Conservation (phyloP, 2,888 invertebrate genomes). For the Nomada goodeniana region DNA sequence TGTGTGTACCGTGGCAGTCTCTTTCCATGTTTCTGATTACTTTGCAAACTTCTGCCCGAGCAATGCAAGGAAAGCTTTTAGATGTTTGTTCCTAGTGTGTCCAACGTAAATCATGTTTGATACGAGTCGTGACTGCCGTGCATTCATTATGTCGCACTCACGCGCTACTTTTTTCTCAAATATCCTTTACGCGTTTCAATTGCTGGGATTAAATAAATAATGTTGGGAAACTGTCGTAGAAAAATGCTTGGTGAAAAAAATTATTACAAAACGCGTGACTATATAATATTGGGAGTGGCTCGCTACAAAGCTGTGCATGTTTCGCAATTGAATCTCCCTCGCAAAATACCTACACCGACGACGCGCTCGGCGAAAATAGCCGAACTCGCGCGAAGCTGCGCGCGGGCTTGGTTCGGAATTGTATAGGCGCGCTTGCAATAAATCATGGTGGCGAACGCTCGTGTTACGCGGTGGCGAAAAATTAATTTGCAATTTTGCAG, state of each 20-base stretch:
- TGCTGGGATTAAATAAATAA: too few relatives aligned
- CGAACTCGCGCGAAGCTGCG: too few relatives aligned
- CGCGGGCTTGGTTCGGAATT: background rate
- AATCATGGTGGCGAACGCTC: too few relatives aligned
- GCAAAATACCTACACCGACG: background rate
- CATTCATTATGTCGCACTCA: background rate
- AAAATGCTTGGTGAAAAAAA: too few relatives aligned
- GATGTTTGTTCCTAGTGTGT: conserved; percentile 56
- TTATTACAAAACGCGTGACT: conserved; percentile 54
- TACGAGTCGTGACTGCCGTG: conserved; percentile 3
- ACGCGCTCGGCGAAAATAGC: background rate
- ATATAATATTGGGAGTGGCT: background rate
- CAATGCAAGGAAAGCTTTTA: conserved; percentile 66
- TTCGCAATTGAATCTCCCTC: too few relatives aligned
- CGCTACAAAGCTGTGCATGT: too few relatives aligned
- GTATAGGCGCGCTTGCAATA: background rate
- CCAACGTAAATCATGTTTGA: conserved; percentile 37
- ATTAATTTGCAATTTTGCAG: background rate
- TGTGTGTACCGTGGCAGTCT: conserved; percentile 51
- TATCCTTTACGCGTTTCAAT: background rate
- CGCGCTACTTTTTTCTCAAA: background rate
- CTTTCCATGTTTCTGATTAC: conserved; percentile 71
- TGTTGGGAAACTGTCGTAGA: too few relatives aligned
- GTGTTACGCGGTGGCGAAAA: background rate
- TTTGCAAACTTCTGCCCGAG: conserved; percentile 64